Evolutionary conservation across 2,797 vertebrate genomes (phyloP).

Genomic region (Oreochromis grahami): DNA sequence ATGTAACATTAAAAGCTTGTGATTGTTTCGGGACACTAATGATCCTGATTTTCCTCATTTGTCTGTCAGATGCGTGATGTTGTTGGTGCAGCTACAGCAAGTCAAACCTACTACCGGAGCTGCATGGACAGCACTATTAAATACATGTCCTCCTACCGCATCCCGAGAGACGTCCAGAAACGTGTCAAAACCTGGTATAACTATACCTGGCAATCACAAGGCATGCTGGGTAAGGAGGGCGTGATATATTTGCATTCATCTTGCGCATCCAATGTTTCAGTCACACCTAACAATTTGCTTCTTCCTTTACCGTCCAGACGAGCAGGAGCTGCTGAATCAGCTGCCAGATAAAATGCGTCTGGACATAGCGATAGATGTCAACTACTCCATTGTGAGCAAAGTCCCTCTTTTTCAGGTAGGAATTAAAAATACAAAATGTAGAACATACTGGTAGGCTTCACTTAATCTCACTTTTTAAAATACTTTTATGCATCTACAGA

Average conservation of each 20-base stretch:
- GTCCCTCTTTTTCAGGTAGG: slow-evolving; percentile 95
- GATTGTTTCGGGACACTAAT: neutral
- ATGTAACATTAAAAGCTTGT: neutral
- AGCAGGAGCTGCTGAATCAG: slow-evolving; percentile 90
- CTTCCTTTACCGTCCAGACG: slow-evolving; percentile 73
- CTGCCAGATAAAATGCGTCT: slow-evolving; percentile 96
- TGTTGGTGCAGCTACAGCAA: slow-evolving; percentile 90
- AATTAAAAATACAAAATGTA: neutral
- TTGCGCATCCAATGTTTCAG: neutral
- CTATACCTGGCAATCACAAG: slow-evolving; percentile 98
- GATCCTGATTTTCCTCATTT: neutral
- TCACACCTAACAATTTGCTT: neutral
- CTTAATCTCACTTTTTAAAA: neutral
- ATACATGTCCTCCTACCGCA: slow-evolving; percentile 95
- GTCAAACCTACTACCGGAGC: slow-evolving; percentile 91
- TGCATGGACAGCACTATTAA: slow-evolving; percentile 96
- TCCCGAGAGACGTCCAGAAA: slow-evolving; percentile 89
- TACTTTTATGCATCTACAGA: neutral
- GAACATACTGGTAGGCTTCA: neutral
- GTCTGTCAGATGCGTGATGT: slow-evolving; percentile 91
- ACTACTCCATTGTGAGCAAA: slow-evolving; percentile 94
- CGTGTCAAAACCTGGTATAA: slow-evolving; percentile 98
- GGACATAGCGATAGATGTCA: slow-evolving; percentile 93
- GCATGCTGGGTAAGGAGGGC: slow-evolving; percentile 92
- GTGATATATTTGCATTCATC: neutral